Evolutionary conservation across 2,888 invertebrate species (phyloP).

Genomic region (Quadroppia sp.): DNA sequence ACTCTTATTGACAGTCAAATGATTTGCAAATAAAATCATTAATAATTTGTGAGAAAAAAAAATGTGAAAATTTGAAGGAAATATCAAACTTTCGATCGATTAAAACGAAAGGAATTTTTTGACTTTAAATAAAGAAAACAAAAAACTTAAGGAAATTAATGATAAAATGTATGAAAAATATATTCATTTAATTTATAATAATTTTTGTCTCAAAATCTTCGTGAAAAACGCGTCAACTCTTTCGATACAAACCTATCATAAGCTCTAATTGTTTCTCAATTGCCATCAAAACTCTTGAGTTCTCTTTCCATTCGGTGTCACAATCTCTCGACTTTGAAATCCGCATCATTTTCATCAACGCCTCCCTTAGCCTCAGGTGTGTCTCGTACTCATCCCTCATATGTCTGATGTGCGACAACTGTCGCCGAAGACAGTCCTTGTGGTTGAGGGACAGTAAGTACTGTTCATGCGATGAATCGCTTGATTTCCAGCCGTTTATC

Average conservation of each 20-base stretch:
- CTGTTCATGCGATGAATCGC: constrained; percentile 9
- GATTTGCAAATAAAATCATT: no score
- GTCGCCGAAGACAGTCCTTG: constrained; percentile 30
- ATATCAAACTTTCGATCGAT: background rate
- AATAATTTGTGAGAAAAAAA: no score
- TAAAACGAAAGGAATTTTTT: background rate
- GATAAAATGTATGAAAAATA: no score
- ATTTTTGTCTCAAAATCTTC: no score
- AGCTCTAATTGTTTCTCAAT: constrained; percentile 36
- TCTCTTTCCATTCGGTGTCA: constrained; percentile 38
- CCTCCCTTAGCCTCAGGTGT: constrained; percentile 29
- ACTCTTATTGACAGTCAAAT: no score
- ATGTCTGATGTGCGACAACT: constrained; percentile 29
- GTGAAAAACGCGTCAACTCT: background rate
- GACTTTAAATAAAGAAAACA: background rate
- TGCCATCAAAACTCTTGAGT: constrained; percentile 22
- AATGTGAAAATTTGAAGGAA: no score
- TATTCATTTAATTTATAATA: background rate
- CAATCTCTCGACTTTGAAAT: constrained; percentile 35
- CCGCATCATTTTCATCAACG: constrained; percentile 36
- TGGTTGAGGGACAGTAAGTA: constrained; percentile 8
- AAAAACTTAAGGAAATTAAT: no score
- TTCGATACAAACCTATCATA: constrained; percentile 35
- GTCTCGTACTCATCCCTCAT: constrained; percentile 40
- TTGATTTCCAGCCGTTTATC: background rate